Base-by-base conservation (phyloP, 2,797 vertebrate genomes). In the Fundulus diaphanus region DNA sequence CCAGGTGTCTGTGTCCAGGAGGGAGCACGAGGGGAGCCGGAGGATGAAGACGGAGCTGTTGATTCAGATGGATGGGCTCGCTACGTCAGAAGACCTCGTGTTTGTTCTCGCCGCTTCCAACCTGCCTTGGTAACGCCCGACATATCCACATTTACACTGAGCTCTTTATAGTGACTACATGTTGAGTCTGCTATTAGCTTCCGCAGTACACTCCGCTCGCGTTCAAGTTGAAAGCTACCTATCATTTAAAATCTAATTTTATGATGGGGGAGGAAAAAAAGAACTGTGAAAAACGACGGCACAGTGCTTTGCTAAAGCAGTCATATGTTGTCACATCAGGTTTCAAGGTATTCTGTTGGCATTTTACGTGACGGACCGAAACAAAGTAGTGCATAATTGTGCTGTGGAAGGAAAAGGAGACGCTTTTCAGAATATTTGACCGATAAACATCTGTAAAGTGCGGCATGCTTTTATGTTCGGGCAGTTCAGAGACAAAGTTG, bases 21-120 rank as follows among this genome's bases (percentile, higher is more conserved):
- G 96, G 18, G 97, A 99, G 75, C 98, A 99, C 0, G 97, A 99
- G 90, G 97, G 96, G 82, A 99, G 97, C 82, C 96, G 95, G 20
- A 94, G 97, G 90, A 97, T 99, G 96, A 99, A 99, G 93, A 97
- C 97, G 0, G 97, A 99, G 94, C 92, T 99, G 61, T 90, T 99
- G 92, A 96, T 99, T 72, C 98, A 99, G 95, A 99, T 99, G 98
- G 98, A 99, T 24, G 98, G 98, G 65, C 90, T 99, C 84, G 96
- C 97, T 0, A 95, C 73, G 85, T 99, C 97, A 6, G 96, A 97
- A 1, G 97, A 98, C 87, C 96, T 99, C 44, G 97, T 99, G 81
- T 99, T 99, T 94, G 96, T 99, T 73, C 94, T 99, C 87, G 98
- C 98, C 73, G 97, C 97, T 78, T 99, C 98, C 87, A 99, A 99